Percentiles rank a stretch among this genome's conserved stretches.
These are phyloP conservation scores for Oncorhynchus tshawytscha DNA, from an alignment of 2,113 vertebrate genomes.

Conservation along the genomic window DNA sequence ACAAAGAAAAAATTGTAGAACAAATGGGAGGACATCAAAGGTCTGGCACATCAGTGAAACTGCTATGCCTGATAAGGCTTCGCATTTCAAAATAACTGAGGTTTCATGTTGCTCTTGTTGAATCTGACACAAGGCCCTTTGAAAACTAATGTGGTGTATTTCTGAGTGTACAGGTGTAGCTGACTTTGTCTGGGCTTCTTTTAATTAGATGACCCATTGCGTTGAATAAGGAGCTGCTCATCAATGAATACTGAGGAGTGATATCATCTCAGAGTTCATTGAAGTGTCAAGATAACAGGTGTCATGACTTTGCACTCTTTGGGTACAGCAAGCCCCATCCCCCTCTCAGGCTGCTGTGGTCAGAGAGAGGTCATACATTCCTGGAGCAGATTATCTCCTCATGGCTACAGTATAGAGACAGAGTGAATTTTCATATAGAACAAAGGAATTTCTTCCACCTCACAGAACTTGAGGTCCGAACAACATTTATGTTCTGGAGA, in stretches of 20 bases:
- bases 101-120: constrained; percentile 56
- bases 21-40: constrained; percentile 65
- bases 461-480: too few species aligned
- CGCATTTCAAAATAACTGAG: constrained; percentile 69
- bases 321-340: too few species aligned
- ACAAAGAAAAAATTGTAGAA: constrained; percentile 29
- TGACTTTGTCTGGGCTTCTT: constrained; percentile 60
- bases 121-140: constrained; percentile 42
- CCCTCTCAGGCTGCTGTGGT: too few species aligned
- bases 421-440: too few species aligned
- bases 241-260: constrained; percentile 45
- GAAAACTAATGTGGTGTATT: constrained; percentile 48
- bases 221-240: constrained; percentile 49
- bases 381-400: too few species aligned
- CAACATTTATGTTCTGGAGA: too few species aligned
- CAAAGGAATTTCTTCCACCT: too few species aligned
- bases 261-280: constrained; percentile 53
- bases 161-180: constrained; percentile 57
- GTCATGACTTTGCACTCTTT: neutral
- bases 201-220: constrained; percentile 62
- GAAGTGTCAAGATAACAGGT: constrained; percentile 55
- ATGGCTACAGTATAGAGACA: too few species aligned
- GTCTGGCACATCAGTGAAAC: constrained; percentile 53
- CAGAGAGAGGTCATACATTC: too few species aligned
- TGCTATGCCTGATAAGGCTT: constrained; percentile 60